Conservation (phyloP, 1,140 invertebrate genomes). For the Aethina tumida region DNA sequence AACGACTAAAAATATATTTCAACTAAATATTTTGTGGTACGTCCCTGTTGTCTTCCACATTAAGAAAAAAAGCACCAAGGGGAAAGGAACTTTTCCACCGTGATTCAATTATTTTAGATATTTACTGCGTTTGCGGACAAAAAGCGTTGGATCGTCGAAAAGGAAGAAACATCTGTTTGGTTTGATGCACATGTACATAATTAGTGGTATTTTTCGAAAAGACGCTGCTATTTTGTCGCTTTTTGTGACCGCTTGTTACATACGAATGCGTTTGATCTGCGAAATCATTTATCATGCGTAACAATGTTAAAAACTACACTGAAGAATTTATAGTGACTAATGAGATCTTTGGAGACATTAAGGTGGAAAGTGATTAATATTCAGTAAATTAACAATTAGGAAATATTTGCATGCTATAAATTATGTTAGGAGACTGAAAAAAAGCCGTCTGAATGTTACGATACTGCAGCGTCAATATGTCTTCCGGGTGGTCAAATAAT, state of each 20-base stretch:
- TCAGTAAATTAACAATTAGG: no score
- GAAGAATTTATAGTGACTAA: no score
- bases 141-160: not conserved
- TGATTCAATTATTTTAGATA: slow-evolving; percentile 28
- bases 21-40: no score
- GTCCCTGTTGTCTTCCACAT: slow-evolving; percentile 15
- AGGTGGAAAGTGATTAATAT: no score
- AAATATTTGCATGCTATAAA: no score
- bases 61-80: slow-evolving; percentile 17
- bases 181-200: slow-evolving; percentile 12
- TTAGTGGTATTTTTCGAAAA: slow-evolving; percentile 14
- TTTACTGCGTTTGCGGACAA: slow-evolving; percentile 14
- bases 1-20: no score
- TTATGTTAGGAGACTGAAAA: no score
- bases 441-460: no score
- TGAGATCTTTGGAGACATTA: no score
- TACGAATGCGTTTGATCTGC: slow-evolving; percentile 10
- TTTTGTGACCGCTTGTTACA: slow-evolving; percentile 6
- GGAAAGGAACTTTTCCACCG: slow-evolving; percentile 14
- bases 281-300: slow-evolving; percentile 2
- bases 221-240: slow-evolving; percentile 14
- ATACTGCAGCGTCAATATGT: no score
- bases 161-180: slow-evolving; percentile 9
- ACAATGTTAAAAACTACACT: not conserved
- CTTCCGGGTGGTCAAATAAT: no score